phyloP scores from a whole-genome alignment of 37 sponge, comb jelly and placozoan genomes.

The Cliona cf. orientalis region DNA sequence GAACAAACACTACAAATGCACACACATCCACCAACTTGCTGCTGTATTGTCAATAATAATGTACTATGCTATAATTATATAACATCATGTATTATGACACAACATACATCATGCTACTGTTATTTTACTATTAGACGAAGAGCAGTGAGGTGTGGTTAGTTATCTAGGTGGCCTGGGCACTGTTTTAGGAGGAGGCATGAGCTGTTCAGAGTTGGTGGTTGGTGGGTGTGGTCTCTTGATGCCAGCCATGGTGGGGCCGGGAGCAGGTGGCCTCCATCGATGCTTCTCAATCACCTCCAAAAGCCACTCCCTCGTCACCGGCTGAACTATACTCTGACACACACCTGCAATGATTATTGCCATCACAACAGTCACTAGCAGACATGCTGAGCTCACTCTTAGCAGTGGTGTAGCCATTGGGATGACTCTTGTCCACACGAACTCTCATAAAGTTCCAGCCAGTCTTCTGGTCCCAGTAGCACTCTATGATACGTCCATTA shows the following conservation, averaged over 20 bases:
- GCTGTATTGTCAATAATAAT: too few relatives aligned
- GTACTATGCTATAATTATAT: background rate
- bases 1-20: too few relatives aligned
- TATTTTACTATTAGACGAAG: too few relatives aligned
- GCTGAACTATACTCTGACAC: constrained; percentile 68
- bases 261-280: constrained; percentile 27
- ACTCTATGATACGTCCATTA: constrained; percentile 93
- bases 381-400: constrained; percentile 51
- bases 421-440: constrained; percentile 92
- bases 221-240: constrained; percentile 15
- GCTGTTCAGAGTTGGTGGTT: background rate
- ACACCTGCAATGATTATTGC: constrained; percentile 59
- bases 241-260: background rate
- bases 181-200: constrained; percentile 66
- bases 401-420: constrained; percentile 87
- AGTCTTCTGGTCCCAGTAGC: constrained; percentile 67
- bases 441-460: constrained; percentile 88
- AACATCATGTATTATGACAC: too few relatives aligned
- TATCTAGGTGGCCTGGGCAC: constrained; percentile 28
- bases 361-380: background rate
- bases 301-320: constrained; percentile 81
- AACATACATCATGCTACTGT: too few relatives aligned
- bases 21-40: too few relatives aligned
- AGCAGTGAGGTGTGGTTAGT: too few relatives aligned
- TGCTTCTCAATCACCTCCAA: constrained; percentile 56